Base-by-base conservation (phyloP, 2,888 invertebrate species). In the Lamellibrachia columna region DNA sequence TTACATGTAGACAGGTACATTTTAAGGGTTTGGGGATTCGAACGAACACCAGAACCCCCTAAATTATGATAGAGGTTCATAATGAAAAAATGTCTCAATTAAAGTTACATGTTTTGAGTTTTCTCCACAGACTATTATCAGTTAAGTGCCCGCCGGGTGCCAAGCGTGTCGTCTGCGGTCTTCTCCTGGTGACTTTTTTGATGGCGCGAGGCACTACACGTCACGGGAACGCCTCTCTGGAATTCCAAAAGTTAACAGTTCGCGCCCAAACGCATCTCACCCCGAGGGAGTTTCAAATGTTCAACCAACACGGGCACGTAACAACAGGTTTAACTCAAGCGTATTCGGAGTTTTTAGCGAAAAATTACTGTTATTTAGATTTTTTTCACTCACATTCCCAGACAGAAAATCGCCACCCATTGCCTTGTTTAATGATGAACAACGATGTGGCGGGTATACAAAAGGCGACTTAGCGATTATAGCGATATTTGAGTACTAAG, bases 111-210 rank as follows among this genome's bases (percentile, higher is more conserved):
- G 40, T 40, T 40, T 40, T 22, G 60, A 60, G 60, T 11, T 11
- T 60, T 60, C 60, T 11, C 22, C 75, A n/a, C 22, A 75, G 6
- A n/a, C 22, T 75, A 75, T 0, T 75, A n/a, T 75, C 75, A 75
- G 15, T 15, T 75, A 75, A 75, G 75, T 75, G 22, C 22, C 75
- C 11, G 22, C 15, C 15, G 75, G 15, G 22, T 15, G 22, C 6
- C 75, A 75, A 75, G 75, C 75, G 75, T 75, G 75, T 22, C 75
- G 75, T 75, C 75, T 75, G 75, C 75, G 75, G 75, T 75, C 75
- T 75, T 75, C 75, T 6, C 22, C 15, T 75, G 22, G n/a, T n/a
- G 75, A 22, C 75, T 75, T 15, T 11, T 75, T 75, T 22, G 22
- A 75, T 75, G 22, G 75, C 75, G 75, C 22, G 15, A 75, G 75